phyloP scores from a whole-genome alignment of 37 sponge, comb jelly and placozoan species.

The Axinella damicornis region DNA sequence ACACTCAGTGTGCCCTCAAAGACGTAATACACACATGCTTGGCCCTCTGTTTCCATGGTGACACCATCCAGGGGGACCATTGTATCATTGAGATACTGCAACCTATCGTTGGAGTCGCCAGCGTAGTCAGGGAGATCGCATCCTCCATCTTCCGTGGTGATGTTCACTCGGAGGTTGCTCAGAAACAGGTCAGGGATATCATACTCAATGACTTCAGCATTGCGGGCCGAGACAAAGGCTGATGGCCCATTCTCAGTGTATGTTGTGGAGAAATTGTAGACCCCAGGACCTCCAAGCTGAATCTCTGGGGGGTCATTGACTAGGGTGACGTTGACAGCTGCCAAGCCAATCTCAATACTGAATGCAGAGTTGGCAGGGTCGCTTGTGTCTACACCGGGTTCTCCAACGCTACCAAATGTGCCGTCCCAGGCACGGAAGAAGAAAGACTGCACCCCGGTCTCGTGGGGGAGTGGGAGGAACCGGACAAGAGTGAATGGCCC shows the following conservation, averaged over 20 bases:
- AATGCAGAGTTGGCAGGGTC: conserved; percentile 47
- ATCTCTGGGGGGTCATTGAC: conserved; percentile 72
- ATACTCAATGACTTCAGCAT: conserved; percentile 38
- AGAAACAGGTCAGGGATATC: conserved; percentile 47
- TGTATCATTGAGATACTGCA: conserved; percentile 14
- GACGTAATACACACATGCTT: conserved; percentile 62
- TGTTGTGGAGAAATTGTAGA: conserved; percentile 24
- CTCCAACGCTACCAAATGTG: conserved; percentile 30
- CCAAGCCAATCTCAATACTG: conserved; percentile 30
- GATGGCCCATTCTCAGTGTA: conserved; percentile 59
- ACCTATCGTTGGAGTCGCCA: conserved; percentile 45
- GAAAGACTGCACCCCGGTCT: conserved; percentile 25
- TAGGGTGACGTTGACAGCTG: conserved; percentile 29
- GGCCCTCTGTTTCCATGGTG: conserved; percentile 7
- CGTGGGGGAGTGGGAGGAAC: conserved; percentile 40
- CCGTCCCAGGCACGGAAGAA: conserved; percentile 72
- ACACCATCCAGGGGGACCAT: not conserved
- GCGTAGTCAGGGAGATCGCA: conserved; percentile 54
- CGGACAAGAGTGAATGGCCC: conserved; percentile 47
- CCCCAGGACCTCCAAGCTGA: conserved; percentile 48
- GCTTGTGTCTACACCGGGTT: conserved; percentile 50
- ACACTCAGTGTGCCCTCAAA: conserved; percentile 39
- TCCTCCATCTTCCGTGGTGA: conserved; percentile 33
- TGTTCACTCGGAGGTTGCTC: conserved; percentile 28
- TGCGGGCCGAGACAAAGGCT: conserved; percentile 28